Evolutionary conservation across 2,797 vertebrate genomes (phyloP).

Genomic region (Harpia harpyja): DNA sequence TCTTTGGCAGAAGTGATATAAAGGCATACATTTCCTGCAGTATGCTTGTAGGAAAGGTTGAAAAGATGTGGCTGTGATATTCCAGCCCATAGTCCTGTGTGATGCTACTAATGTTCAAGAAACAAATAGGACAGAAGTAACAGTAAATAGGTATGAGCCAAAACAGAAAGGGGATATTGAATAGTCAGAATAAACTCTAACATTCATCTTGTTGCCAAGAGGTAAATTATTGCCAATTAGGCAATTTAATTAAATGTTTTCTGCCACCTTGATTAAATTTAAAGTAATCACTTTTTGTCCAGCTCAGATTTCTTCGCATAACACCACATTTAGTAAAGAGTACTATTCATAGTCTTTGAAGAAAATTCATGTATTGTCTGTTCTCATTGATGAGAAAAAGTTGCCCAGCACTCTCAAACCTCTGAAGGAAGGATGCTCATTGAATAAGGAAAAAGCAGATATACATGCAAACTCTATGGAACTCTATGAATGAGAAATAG

Average conservation of each 20-base stretch:
- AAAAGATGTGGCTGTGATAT: neutral
- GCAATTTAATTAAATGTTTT: neutral
- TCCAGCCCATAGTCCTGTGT: neutral
- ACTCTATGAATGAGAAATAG: neutral
- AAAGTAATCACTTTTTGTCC: neutral
- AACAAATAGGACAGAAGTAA: neutral
- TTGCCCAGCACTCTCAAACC: neutral
- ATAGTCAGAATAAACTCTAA: neutral
- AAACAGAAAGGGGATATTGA: neutral
- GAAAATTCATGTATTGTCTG: neutral
- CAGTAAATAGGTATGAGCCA: neutral
- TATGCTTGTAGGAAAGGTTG: neutral
- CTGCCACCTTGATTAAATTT: neutral
- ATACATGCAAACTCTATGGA: neutral
- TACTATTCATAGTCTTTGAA: neutral
- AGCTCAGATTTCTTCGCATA: neutral
- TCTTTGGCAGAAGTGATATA: neutral
- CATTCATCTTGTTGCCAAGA: neutral
- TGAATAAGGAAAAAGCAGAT: neutral
- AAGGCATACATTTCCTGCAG: neutral
- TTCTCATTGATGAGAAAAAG: neutral
- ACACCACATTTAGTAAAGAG: neutral
- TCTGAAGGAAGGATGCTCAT: neutral
- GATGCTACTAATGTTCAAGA: neutral
- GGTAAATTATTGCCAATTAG: neutral